These are phyloP conservation scores for Apotomis betuletana DNA, from an alignment of 2,888 invertebrate genomes.

Conservation along the genomic window DNA sequence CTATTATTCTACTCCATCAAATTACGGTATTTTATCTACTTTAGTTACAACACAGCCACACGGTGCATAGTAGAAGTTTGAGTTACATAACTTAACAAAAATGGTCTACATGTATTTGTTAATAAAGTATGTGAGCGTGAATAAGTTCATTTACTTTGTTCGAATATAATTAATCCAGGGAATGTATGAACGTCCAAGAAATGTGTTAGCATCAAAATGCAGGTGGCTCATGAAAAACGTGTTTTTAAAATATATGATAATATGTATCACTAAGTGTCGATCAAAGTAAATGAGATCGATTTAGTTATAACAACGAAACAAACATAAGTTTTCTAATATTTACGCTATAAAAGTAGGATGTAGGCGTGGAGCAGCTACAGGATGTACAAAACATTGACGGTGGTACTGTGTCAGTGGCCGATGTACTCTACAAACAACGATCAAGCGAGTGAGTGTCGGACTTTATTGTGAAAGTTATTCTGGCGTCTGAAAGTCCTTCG, in stretches of 20 bases:
- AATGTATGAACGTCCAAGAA: no score
- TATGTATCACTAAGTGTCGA: neutral
- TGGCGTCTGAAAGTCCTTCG: neutral
- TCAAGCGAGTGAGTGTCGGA: slow-evolving; percentile 53
- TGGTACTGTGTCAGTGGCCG: slow-evolving; percentile 68
- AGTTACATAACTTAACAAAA: neutral
- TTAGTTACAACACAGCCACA: neutral
- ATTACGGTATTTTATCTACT: neutral
- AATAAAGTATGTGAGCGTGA: slow-evolving; percentile 11
- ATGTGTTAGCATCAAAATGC: no score
- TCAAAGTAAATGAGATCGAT: slow-evolving; percentile 18
- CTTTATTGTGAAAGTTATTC: slow-evolving; percentile 14
- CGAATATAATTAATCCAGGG: neutral
- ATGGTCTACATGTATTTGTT: neutral
- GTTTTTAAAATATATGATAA: no score
- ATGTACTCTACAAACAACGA: slow-evolving; percentile 71
- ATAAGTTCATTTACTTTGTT: slow-evolving; percentile 32
- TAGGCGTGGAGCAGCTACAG: slow-evolving; percentile 71
- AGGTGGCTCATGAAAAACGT: neutral
- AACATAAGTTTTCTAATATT: slow-evolving; percentile 68
- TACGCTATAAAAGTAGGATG: slow-evolving; percentile 81
- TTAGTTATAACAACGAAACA: slow-evolving; percentile 13
- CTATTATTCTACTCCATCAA: no score
- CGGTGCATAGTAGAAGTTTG: neutral
- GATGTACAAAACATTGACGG: slow-evolving; percentile 79